Base-by-base conservation (phyloP, 2,113 vertebrate genomes). In the Sphyrna mokarran region DNA sequence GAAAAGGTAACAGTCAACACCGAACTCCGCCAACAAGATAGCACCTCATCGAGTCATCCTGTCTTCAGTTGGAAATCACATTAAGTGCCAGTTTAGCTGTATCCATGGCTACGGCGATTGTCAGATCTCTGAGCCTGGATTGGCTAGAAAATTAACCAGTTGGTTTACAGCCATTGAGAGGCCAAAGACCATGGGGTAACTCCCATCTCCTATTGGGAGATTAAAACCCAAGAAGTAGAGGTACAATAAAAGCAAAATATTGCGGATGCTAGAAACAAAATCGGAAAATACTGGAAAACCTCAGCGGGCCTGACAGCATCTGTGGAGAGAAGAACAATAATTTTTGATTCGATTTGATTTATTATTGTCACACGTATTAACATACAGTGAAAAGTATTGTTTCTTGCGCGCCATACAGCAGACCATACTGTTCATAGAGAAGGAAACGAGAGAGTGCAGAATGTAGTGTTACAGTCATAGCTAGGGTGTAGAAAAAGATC, bases 21-120 rank as follows among this genome's bases (percentile, higher is more conserved):
- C 22, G 95, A 91, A 94, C 86, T 85, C 97, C 97, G 97, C 97
- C 96, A 96, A 96, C 72, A 97, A 97, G 76, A 11, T 29, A 76
- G 76, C 40, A 58, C 40, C 68, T 58, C 68, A 95, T 20, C 58
- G 48, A 93, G 89, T 33, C 63, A 61, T 91, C 89, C 89, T n/a
- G 33, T 20, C 61, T 66, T 66, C 20, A 16, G 61, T 91, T 91
- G n/a, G 61, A 63, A 93, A 63, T 91, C 29, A 63, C 29, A 91
- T 91, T 63, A 91, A 63, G 63, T 0, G 20, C 63, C n/a, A 18
- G 22, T 20, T 93, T 93, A 37, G 61, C n/a, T 58, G 2, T 93
- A 43, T 10, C 89, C 18, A 58, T 91, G 89, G n/a, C 58, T 61
- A 91, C 3, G 4, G 20, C 61, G 66, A 93, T 22, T 1, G 22